Conservation (phyloP, 2,113 vertebrate species). For the Anolis sagrei region DNA sequence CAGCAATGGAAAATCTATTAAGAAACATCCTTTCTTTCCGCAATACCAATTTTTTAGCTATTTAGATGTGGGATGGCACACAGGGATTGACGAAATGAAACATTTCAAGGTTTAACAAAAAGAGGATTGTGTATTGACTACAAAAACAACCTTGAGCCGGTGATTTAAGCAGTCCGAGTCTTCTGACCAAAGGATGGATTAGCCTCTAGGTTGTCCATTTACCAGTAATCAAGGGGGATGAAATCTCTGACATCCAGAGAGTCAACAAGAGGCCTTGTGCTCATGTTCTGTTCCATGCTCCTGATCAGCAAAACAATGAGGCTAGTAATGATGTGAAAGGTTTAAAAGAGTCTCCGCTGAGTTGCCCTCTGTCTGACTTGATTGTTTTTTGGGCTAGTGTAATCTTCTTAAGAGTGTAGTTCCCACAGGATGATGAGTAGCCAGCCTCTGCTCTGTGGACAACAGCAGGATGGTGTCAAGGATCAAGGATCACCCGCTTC, state of each 20-base stretch:
- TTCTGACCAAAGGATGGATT: constrained; percentile 61
- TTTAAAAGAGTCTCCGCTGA: constrained; percentile 79
- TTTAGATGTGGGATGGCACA: constrained; percentile 38
- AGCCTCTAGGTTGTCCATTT: constrained; percentile 72
- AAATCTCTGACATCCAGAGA: constrained; percentile 72
- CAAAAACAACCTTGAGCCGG: constrained; percentile 34
- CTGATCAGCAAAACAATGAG: constrained; percentile 91
- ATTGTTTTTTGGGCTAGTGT: constrained; percentile 82
- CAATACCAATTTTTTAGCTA: constrained; percentile 58
- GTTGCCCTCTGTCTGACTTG: constrained; percentile 76
- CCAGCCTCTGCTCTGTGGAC: constrained; percentile 58
- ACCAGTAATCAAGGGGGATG: constrained; percentile 70
- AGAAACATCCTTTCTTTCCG: constrained; percentile 60
- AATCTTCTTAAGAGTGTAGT: constrained; percentile 78
- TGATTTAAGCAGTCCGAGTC: constrained; percentile 63
- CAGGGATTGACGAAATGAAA: constrained; percentile 53
- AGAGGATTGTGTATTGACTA: constrained; percentile 18
- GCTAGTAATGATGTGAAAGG: constrained; percentile 81
- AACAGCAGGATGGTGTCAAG: constrained; percentile 64
- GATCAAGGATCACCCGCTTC: constrained; percentile 76
- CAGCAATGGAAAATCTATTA: constrained; percentile 48
- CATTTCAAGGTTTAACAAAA: constrained; percentile 38
- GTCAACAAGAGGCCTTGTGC: constrained; percentile 66
- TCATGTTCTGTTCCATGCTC: constrained; percentile 81
- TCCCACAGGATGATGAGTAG: constrained; percentile 73